Base-by-base conservation (phyloP, 2,797 vertebrate genomes). In the Arrhamphus sclerolepis region DNA sequence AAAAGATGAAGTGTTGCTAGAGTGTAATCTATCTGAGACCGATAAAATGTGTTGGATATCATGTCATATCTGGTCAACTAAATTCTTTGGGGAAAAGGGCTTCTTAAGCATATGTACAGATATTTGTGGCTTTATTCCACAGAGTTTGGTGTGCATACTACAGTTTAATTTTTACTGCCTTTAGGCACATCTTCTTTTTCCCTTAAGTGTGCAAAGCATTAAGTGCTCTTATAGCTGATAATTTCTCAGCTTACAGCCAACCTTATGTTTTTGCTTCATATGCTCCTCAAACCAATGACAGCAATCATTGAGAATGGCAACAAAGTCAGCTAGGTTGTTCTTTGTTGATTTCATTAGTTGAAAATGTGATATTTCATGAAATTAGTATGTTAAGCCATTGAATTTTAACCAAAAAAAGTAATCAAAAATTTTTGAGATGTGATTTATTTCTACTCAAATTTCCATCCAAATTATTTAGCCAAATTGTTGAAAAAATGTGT, bases 121-220 rank as follows among this genome's bases (percentile, higher is more conserved):
- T 24, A 56, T 51, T 19, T 52, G 46, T 61, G 50, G 47, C 66
- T 78, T 84, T 79, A 58, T 56, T 60, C 62, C 64, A 10, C 42
- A 29, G 53, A 29, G 38, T 51, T 59, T 57, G 17, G 6, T 66
- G 44, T 51, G 68, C 18, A 53, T 14, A 65, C 14, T 34, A 62
- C 13, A 29, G 7, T 14, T 69, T 21, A 64, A 39, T 14, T 14
- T 51, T 1, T 47, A 58, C 40, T 61, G 43, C 17, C 13, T 26
- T 20, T 17, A 51, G 29, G 10, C 10, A 58, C 17, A 43, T 3
- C 22, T 28, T 0, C 7, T 16, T 61, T 28, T 56, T 24, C 9
- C 10, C 16, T 10, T 24, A 46, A 53, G 4, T 64, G 8, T 56
- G 42, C 21, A 62, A 70, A 59, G 7, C 42, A 44, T 24, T 21